Conservation (phyloP, 2,888 invertebrate species). For the Phyto melanocephala region DNA sequence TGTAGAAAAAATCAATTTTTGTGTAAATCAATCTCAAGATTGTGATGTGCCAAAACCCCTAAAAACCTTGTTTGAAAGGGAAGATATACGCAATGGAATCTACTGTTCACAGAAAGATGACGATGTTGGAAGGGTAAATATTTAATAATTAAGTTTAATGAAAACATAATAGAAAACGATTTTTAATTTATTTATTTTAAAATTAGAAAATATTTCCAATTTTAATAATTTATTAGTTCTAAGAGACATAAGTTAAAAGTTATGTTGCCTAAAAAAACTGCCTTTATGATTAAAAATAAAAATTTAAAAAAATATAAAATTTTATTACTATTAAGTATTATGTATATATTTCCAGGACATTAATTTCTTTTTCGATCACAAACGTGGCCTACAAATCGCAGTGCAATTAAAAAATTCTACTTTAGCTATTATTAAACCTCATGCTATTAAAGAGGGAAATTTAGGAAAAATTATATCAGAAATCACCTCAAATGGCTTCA, state of each 20-base stretch:
- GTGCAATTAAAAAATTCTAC: conserved; percentile 84
- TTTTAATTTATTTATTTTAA: too few relatives aligned
- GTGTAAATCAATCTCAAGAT: conserved; percentile 68
- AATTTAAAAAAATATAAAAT: too few relatives aligned
- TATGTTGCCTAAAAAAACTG: not conserved
- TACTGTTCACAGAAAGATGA: conserved; percentile 83
- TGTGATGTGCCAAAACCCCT: conserved; percentile 76
- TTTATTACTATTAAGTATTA: too few relatives aligned
- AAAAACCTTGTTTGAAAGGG: conserved; percentile 84
- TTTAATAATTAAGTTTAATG: not conserved
- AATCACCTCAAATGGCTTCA: conserved; percentile 88
- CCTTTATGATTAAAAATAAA: too few relatives aligned
- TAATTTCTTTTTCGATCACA: conserved; percentile 82
- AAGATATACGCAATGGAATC: conserved; percentile 84
- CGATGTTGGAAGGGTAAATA: conserved; percentile 67
- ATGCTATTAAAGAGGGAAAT: conserved; percentile 87
- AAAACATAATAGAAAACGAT: not conserved
- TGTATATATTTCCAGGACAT: conserved; percentile 79
- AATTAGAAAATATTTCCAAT: too few relatives aligned
- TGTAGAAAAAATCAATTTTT: conserved; percentile 72
- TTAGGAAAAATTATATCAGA: conserved; percentile 85
- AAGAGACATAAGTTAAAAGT: too few relatives aligned
- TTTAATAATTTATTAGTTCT: too few relatives aligned
- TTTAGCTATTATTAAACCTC: conserved; percentile 93
- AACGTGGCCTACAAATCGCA: conserved; percentile 80